Conservation (phyloP, 2,888 invertebrate species). For the Neocrepidodera transversa region DNA sequence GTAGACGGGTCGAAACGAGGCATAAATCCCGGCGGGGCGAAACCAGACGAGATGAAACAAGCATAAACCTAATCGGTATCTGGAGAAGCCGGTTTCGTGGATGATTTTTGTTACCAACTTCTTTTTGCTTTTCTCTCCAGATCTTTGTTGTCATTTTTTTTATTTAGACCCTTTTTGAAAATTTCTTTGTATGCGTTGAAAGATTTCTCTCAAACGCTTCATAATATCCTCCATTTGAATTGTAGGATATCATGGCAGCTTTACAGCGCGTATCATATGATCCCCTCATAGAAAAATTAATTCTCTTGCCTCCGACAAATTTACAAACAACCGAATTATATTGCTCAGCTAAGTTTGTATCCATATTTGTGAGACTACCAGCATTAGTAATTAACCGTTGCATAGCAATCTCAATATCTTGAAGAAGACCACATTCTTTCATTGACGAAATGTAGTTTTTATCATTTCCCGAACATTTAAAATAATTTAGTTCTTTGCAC, state of each 20-base stretch:
- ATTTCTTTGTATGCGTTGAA: neutral
- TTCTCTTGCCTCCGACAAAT: slow-evolving; percentile 50
- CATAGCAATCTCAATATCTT: neutral
- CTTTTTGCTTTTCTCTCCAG: too few relatives aligned
- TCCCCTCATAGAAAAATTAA: too few relatives aligned
- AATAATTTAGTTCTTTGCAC: neutral
- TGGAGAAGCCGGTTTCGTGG: too few relatives aligned
- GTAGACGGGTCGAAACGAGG: too few relatives aligned
- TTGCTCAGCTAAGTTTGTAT: slow-evolving; percentile 46
- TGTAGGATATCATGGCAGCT: slow-evolving; percentile 49
- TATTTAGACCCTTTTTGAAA: neutral
- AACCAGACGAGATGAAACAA: too few relatives aligned
- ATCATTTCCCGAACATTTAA: neutral
- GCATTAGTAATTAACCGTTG: neutral
- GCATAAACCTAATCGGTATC: too few relatives aligned
- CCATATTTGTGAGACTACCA: slow-evolving; percentile 27
- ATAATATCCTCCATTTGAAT: slow-evolving; percentile 20
- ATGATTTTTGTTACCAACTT: too few relatives aligned
- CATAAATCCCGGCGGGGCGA: too few relatives aligned
- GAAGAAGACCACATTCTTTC: neutral
- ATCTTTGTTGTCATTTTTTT: neutral
- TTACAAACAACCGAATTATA: slow-evolving; percentile 48
- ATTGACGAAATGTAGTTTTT: neutral
- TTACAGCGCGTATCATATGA: slow-evolving; percentile 47
- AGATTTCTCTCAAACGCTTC: too few relatives aligned